Conservation (phyloP, 2,797 vertebrate species). For the Crenichthys baileyi region DNA sequence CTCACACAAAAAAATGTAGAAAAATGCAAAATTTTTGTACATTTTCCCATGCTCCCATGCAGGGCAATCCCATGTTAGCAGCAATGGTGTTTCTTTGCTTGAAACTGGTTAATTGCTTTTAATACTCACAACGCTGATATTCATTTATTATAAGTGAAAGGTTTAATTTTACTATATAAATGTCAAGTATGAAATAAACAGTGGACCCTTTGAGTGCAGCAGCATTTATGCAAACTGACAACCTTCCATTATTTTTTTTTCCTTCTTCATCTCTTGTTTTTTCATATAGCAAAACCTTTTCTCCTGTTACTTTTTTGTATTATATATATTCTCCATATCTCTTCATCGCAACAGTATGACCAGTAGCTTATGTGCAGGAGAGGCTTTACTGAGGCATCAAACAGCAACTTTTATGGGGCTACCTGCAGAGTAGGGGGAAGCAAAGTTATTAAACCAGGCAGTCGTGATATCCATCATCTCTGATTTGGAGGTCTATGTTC, state of each 20-base stretch:
- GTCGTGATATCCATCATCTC: background rate
- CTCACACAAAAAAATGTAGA: background rate
- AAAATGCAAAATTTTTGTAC: background rate
- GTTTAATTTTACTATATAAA: background rate
- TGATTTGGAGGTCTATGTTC: background rate
- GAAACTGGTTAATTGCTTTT: no score
- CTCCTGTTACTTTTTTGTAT: background rate
- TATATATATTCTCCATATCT: background rate
- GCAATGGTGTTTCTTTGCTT: no score
- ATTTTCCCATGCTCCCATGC: no score
- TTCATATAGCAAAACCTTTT: background rate
- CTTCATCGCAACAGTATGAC: background rate
- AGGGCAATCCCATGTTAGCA: no score
- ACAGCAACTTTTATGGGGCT: background rate
- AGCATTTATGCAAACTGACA: background rate
- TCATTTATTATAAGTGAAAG: background rate
- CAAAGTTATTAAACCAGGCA: background rate
- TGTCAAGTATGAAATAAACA: background rate
- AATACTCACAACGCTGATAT: background rate
- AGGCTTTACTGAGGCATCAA: background rate
- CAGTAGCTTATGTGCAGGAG: background rate
- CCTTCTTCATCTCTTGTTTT: no score
- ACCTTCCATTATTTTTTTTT: background rate
- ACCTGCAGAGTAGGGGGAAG: background rate
- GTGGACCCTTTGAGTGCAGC: background rate